phyloP scores from a whole-genome alignment of 2,888 invertebrate species.

The Blera fallax region DNA sequence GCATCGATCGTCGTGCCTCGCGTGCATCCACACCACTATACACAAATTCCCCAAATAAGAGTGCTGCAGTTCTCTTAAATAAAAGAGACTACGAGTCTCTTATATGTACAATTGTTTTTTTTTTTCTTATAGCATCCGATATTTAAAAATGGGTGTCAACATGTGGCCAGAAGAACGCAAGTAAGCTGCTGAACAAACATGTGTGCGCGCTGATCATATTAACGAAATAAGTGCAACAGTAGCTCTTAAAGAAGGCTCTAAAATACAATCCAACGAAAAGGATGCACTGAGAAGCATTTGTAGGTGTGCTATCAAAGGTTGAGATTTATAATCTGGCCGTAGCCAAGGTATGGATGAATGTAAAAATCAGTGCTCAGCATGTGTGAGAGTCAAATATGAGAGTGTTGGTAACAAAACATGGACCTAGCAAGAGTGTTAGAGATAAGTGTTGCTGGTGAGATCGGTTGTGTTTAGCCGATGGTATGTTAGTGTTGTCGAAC shows the following conservation, averaged over 20 bases:
- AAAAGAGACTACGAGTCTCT: background rate
- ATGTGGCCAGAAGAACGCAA: slow-evolving; percentile 39
- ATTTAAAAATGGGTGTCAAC: slow-evolving; percentile 68
- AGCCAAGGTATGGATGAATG: background rate
- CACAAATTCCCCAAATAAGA: background rate
- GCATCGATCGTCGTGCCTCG: background rate
- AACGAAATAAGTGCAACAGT: slow-evolving; percentile 43
- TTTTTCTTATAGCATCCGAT: background rate
- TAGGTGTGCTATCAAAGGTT: slow-evolving; percentile 26
- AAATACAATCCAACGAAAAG: slow-evolving; percentile 34
- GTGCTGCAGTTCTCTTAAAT: background rate
- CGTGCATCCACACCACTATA: background rate
- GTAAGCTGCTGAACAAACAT: slow-evolving; percentile 45
- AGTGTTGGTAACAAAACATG: slow-evolving; percentile 23
- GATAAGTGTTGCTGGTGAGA: slow-evolving; percentile 52
- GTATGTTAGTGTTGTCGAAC: slow-evolving; percentile 66
- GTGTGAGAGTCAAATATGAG: slow-evolving; percentile 16
- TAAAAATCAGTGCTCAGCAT: background rate
- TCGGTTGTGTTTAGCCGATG: slow-evolving; percentile 41
- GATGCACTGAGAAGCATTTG: slow-evolving; percentile 27
- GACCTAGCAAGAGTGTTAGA: slow-evolving; percentile 28
- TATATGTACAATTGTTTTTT: too few relatives aligned
- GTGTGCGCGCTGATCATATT: slow-evolving; percentile 26
- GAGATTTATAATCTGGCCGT: background rate
- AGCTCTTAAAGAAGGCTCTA: slow-evolving; percentile 25